Evolutionary conservation across 2,888 invertebrate genomes (phyloP).

Genomic region (Nudaria mundana): DNA sequence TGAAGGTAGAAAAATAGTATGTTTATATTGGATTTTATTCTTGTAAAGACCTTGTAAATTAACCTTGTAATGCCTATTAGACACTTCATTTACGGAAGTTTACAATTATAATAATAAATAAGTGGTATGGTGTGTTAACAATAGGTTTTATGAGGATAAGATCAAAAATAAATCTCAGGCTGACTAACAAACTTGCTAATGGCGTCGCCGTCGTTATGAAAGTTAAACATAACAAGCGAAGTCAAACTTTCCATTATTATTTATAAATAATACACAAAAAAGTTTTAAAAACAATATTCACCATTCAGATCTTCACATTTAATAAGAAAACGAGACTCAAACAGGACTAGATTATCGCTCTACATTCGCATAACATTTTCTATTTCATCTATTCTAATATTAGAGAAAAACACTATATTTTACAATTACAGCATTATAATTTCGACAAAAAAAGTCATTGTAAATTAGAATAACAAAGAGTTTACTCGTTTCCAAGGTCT

Average conservation of each 20-base stretch:
- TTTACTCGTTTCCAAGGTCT: no score
- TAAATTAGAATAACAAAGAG: no score
- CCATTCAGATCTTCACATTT: not conserved
- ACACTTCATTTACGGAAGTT: constrained; percentile 5
- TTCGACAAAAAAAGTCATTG: no score
- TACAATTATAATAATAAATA: constrained; percentile 2
- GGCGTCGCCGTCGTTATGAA: constrained; percentile 7
- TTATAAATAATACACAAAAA: not conserved
- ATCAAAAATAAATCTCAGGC: not conserved
- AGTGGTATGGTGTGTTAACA: not conserved
- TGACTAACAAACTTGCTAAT: not conserved
- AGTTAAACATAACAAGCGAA: constrained; percentile 1
- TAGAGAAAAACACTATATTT: no score
- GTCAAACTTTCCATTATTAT: constrained; percentile 7
- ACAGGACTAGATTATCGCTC: not conserved
- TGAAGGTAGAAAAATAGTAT: not conserved
- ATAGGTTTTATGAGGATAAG: not conserved
- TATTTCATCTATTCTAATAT: no score
- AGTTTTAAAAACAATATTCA: not conserved
- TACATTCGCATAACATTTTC: not conserved
- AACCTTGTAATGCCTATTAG: constrained; percentile 6
- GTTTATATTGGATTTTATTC: constrained; percentile 2
- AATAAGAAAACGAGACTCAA: not conserved
- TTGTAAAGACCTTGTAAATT: constrained; percentile 6
- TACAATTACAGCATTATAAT: no score